Evolutionary conservation across 2,797 vertebrate genomes (phyloP), one percentile per base, ranked within the genome.

Genomic region (Spatula clypeata): DNA sequence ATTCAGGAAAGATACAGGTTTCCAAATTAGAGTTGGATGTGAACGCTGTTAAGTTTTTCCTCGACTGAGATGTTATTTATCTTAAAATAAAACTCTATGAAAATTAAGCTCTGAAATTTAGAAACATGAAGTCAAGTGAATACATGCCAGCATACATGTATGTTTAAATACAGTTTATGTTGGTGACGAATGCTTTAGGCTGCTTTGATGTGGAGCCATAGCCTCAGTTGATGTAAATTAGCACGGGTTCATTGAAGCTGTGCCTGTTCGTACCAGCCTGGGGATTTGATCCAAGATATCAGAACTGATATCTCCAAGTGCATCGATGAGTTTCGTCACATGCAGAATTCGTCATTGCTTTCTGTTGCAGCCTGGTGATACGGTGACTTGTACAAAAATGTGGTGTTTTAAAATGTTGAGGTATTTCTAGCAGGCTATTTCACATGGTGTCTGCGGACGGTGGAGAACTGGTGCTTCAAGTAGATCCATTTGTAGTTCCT

Each of bases 191-290:
- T 72, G 42, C 83, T 81, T 90, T 0, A 29, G 32, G 65, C 40
- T 38, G 93, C 93, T 96, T 95, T 95, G 91, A 96, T 96, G 93
- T 93, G 88, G 55, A 92, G 84, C 75, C 67, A 61, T 58, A 73
- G 84, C 83, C 79, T 69, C 7, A 10, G 84, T 57, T 71, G 74
- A 70, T 77, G 47, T 62, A 66, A 86, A 89, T 55, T 26, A 69
- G 72, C 24, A 17, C 36, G 26, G 67, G 62, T 82, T 70, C 53
- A 75, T 79, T 86, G 77, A 92, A 90, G 72, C 69, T 80, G 10
- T 0, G 62, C 87, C 87, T 88, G 51, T 76, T 95, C 47, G 23
- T 53, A 75, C 82, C 79, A 90, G 76, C 87, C 76, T 66, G 65
- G 75, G 65, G 72, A 53, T 36, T 95, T 94, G 65, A 58, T 88